Evolutionary conservation across 1,140 invertebrate genomes (phyloP).

Genomic region (Heliconius himera): DNA sequence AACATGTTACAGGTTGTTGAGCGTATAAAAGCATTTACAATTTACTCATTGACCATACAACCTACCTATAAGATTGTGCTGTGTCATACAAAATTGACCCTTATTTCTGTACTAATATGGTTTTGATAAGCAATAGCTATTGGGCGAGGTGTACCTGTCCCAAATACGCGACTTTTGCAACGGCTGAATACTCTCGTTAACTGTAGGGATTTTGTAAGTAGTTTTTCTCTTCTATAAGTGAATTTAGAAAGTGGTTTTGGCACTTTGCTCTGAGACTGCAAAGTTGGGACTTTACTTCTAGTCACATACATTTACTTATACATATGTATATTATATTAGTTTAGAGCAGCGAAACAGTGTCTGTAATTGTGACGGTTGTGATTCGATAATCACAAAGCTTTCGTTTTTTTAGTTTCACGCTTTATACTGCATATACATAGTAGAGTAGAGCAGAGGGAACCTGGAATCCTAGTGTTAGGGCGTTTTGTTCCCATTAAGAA

Average conservation of each 20-base stretch:
- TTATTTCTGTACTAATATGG: background rate
- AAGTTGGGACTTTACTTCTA: conserved; percentile 27
- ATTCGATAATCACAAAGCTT: too few relatives aligned
- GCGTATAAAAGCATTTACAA: conserved; percentile 42
- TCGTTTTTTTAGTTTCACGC: too few relatives aligned
- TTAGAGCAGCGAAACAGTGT: too few relatives aligned
- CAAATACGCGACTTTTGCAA: conserved; percentile 42
- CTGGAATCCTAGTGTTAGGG: too few relatives aligned
- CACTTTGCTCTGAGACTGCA: conserved; percentile 34
- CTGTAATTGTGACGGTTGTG: too few relatives aligned
- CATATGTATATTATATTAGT: background rate
- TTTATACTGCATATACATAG: too few relatives aligned
- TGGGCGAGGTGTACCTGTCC: conserved; percentile 23
- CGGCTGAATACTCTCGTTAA: conserved; percentile 43
- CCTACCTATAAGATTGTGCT: background rate
- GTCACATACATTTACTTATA: background rate
- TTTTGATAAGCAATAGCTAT: background rate
- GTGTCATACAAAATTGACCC: conserved; percentile 4
- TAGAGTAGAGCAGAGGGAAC: too few relatives aligned
- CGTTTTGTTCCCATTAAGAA: too few relatives aligned
- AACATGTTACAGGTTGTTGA: conserved; percentile 41
- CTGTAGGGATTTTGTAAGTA: conserved; percentile 41
- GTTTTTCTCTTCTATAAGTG: conserved; percentile 43
- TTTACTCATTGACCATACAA: conserved; percentile 36
- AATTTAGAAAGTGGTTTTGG: conserved; percentile 43